phyloP scores from a whole-genome alignment of 2,797 vertebrate species.

The Danio albolineatus region DNA sequence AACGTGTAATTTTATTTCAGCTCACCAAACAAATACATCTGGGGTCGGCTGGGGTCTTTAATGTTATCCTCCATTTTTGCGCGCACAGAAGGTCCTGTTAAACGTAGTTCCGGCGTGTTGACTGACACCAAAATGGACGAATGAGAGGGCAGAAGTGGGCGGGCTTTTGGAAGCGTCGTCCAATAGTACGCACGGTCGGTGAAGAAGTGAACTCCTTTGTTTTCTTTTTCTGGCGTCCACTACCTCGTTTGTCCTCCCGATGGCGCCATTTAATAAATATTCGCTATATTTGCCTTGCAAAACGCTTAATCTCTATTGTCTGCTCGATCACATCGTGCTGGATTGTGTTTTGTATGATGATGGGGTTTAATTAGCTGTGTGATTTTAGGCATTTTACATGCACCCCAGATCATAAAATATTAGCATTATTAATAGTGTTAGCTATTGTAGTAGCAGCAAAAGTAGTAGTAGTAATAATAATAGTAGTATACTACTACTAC shows the following conservation, averaged over 20 bases:
- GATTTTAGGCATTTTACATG: not conserved
- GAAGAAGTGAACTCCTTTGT: not conserved
- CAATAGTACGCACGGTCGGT: slow-evolving; percentile 61
- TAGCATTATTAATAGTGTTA: not conserved
- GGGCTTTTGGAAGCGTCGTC: rapidly evolving
- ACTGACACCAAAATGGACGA: slow-evolving; percentile 56
- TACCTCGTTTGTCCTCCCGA: slow-evolving; percentile 61
- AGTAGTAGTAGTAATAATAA: too few species aligned
- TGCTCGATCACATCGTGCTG: not conserved
- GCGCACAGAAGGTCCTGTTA: slow-evolving; percentile 50
- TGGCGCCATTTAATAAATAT: slow-evolving; percentile 44
- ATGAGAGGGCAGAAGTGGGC: slow-evolving; percentile 37
- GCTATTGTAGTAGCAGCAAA: not conserved
- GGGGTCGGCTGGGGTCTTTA: slow-evolving; percentile 77
- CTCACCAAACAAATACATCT: slow-evolving; percentile 86
- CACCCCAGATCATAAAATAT: not conserved
- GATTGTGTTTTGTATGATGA: not conserved
- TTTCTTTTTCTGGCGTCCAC: not conserved
- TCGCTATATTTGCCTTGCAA: not conserved
- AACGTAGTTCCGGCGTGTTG: slow-evolving; percentile 20
- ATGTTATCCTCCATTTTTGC: slow-evolving; percentile 78
- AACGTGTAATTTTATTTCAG: slow-evolving; percentile 28
- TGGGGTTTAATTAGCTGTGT: not conserved
- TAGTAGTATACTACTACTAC: too few species aligned
- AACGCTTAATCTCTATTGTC: not conserved